phyloP scores from a whole-genome alignment of 2,888 invertebrate genomes.

The Pseudococcus longispinus region DNA sequence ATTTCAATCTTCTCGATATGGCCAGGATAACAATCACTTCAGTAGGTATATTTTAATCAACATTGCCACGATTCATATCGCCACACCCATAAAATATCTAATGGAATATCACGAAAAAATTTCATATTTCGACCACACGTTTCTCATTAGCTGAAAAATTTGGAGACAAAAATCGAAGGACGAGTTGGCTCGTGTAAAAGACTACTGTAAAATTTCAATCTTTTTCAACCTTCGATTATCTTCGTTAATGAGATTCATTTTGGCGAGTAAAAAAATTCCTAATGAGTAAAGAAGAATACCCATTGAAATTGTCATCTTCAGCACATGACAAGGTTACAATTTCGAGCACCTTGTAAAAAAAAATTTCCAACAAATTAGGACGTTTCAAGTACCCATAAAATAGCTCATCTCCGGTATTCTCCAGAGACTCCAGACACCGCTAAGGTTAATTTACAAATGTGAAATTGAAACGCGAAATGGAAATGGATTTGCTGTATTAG shows the following conservation, averaged over 20 bases:
- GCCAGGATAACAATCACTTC: not conserved
- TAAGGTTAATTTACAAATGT: not conserved
- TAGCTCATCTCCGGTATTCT: not conserved
- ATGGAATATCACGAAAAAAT: too few species aligned
- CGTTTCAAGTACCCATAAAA: not conserved
- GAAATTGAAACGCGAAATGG: not conserved
- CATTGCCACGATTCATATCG: not conserved
- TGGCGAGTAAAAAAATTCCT: not conserved
- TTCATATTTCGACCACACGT: too few species aligned
- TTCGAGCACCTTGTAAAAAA: not conserved
- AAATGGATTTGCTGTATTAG: too few species aligned
- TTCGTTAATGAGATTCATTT: conserved; percentile 8
- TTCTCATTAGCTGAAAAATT: not conserved
- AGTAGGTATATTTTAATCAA: not conserved
- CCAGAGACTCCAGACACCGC: not conserved
- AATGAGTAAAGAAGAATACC: not conserved
- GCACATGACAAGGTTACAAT: not conserved
- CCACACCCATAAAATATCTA: too few species aligned
- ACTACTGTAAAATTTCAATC: not conserved
- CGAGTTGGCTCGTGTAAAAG: not conserved
- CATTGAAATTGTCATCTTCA: not conserved
- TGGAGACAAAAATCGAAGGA: not conserved
- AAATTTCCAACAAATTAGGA: not conserved
- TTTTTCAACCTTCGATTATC: conserved; percentile 20
- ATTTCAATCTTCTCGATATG: not conserved